phyloP scores from a whole-genome alignment of 30 jellyfish, hydroid and myxozoan genomes.

The Sanderia malayensis region DNA sequence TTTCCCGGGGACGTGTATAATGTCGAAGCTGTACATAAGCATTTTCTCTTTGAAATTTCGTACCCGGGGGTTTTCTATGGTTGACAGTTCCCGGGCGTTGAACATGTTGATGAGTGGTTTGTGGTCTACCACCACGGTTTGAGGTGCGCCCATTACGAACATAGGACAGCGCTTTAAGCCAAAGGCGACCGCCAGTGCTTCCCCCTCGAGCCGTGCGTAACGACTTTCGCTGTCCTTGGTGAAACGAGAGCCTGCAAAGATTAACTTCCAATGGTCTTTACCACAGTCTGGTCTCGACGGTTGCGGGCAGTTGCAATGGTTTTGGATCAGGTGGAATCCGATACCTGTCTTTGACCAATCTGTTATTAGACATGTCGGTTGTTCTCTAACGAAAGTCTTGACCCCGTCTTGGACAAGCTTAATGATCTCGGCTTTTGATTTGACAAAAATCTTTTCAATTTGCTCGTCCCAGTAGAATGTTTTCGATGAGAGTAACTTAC shows the following conservation, averaged over 20 bases:
- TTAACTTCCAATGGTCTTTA: conserved; percentile 47
- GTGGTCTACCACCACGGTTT: conserved; percentile 60
- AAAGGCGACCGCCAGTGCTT: conserved; percentile 47
- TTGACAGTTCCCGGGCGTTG: conserved; percentile 30
- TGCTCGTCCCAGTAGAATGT: no score
- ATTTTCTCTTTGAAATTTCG: conserved; percentile 29
- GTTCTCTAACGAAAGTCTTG: conserved; percentile 27
- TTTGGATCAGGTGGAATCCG: conserved; percentile 51
- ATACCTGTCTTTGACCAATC: conserved; percentile 70
- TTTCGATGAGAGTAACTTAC: conserved; percentile 15
- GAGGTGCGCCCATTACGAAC: conserved; percentile 41
- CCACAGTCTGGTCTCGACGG: conserved; percentile 43
- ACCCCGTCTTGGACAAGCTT: conserved; percentile 37
- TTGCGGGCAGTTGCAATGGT: conserved; percentile 51
- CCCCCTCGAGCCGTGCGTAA: conserved; percentile 73
- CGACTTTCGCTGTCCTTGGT: conserved; percentile 37
- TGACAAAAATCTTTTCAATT: not conserved
- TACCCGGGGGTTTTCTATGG: conserved; percentile 48
- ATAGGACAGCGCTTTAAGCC: conserved; percentile 35
- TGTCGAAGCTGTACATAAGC: conserved; percentile 41
- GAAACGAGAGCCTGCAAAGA: conserved; percentile 71
- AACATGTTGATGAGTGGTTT: conserved; percentile 41
- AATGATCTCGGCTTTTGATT: conserved; percentile 31
- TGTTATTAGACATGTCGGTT: conserved; percentile 56
- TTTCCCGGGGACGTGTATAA: conserved; percentile 44